Evolutionary conservation across 2,113 vertebrate species (phyloP).

Genomic region (Pholis gunnellus): DNA sequence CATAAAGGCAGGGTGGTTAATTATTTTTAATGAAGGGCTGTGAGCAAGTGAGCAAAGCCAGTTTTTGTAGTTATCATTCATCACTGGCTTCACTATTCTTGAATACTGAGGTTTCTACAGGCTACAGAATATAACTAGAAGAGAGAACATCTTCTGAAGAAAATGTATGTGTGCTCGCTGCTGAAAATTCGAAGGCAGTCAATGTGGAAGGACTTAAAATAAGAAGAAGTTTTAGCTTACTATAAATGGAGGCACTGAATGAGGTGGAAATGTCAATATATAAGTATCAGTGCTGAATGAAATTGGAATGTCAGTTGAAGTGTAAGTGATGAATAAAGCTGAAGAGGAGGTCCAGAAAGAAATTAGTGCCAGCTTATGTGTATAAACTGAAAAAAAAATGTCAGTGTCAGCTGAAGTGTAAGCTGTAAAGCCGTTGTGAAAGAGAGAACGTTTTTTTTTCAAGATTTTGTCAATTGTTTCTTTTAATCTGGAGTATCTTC

Average conservation of each 20-base stretch:
- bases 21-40: too few relatives aligned
- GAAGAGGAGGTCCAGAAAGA: slow-evolving; percentile 3
- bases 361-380: background rate
- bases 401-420: background rate
- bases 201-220: background rate
- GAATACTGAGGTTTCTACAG: background rate
- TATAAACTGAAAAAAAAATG: background rate
- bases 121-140: background rate
- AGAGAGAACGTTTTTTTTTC: too few relatives aligned
- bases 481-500: too few relatives aligned
- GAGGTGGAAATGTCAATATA: background rate
- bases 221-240: background rate
- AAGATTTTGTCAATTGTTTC: too few relatives aligned
- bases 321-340: background rate
- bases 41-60: too few relatives aligned
- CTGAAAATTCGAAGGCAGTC: background rate
- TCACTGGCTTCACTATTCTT: background rate
- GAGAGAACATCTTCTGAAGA: background rate
- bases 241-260: background rate
- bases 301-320: background rate
- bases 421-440: background rate
- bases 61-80: background rate
- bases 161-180: background rate
- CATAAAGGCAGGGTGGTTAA: slow-evolving; percentile 13
- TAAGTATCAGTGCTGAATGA: background rate